These are phyloP conservation scores for Orchesella flavescens DNA, from an alignment of 2,888 invertebrate genomes.

Conservation along the genomic window DNA sequence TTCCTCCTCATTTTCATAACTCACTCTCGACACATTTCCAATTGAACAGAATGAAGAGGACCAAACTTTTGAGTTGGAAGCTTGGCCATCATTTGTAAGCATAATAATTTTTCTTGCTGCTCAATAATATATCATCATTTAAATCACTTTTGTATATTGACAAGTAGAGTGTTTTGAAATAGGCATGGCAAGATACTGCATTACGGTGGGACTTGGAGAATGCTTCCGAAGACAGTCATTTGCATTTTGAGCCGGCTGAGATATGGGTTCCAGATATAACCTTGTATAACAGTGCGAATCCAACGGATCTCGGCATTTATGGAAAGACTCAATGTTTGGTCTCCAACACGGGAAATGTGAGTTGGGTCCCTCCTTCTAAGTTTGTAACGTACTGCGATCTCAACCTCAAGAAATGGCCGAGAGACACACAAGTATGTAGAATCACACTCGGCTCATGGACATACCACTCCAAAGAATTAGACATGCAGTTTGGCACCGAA, in stretches of 20 bases:
- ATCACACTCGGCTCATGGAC: conserved; percentile 85
- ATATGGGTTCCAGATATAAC: conserved; percentile 70
- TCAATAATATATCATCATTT: neutral
- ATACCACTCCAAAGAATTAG: conserved; percentile 75
- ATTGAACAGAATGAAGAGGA: conserved; percentile 66
- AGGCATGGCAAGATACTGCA: conserved; percentile 67
- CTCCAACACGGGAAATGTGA: conserved; percentile 76
- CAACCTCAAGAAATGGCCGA: conserved; percentile 84
- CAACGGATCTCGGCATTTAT: conserved; percentile 57
- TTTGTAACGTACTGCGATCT: conserved; percentile 80
- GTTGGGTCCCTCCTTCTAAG: conserved; percentile 82
- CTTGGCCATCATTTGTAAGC: conserved; percentile 69
- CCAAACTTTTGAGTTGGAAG: conserved; percentile 69
- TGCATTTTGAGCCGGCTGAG: conserved; percentile 67
- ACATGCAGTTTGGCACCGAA: conserved; percentile 60
- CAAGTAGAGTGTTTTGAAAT: neutral
- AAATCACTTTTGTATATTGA: neutral
- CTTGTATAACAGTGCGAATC: conserved; percentile 61
- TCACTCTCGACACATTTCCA: no score
- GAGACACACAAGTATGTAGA: conserved; percentile 78
- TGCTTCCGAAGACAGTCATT: conserved; percentile 40
- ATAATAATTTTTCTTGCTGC: neutral
- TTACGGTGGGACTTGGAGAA: conserved; percentile 59
- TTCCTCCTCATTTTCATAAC: neutral
- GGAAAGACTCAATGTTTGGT: conserved; percentile 76